Evolutionary conservation across 1,140 invertebrate species (phyloP), one percentile per base, ranked within the genome.

Genomic region (Drosophila nikananu): DNA sequence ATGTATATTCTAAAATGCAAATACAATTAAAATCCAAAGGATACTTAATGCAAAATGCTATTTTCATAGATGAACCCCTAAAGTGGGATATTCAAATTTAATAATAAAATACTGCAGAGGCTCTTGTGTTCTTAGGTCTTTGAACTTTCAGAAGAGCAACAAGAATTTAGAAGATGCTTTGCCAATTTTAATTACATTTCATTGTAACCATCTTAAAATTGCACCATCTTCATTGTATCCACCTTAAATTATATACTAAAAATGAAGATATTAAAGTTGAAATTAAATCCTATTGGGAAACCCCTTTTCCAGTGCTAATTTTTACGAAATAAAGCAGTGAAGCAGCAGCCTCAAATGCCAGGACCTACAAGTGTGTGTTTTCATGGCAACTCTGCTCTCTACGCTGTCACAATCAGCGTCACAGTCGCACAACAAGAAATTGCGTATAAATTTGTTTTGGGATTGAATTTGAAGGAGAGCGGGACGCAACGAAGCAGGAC

Each of bases 381-480:
- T 59, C 42, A 42, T 66, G 17, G 35, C 35, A 55, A 41, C 27
- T 23, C 48, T 17, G 27, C n/a, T 37, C 42, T 49, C 32, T 23
- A 42, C 55, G 55, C 63, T 55, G 62, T 64, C 77, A 79, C 68
- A 61, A 52, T 72, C 70, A 73, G 67, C 35, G 46, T 23, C 23
- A 32, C 59, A 66, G 58, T 58, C 35, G 63, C 39, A 48, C 23
- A 39, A 65, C 13, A 17, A 63, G 44, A 60, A 64, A 55, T 46
- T 70, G 25, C 35, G 21, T 70, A 52, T 72, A 72, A 52, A 73
- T 61, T 61, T 70, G 32, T 75, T 75, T 61, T 60, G 37, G 57
- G 51, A 77, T 48, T 54, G 64, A 70, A 37, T 42, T 61, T 23
- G 17, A 19, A 52, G 25, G 32, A 41, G 68, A 48, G 19, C 19